Conservation (phyloP, 2,113 vertebrate species). For the Solea solea region DNA sequence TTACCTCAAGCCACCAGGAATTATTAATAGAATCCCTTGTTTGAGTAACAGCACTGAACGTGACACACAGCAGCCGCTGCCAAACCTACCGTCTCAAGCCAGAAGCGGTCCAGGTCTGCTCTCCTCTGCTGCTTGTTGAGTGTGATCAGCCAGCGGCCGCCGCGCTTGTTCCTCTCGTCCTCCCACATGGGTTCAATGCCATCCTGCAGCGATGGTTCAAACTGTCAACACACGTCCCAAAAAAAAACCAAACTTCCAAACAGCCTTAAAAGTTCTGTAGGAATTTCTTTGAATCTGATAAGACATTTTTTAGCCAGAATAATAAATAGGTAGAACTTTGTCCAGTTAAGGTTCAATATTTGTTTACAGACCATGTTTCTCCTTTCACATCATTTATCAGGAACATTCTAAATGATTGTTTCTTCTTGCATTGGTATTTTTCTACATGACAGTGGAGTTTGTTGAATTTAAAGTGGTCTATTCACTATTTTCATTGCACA, state of each 20-base stretch:
- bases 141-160: slow-evolving; percentile 96
- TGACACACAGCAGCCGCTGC: neutral
- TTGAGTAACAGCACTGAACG: neutral
- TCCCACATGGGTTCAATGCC: slow-evolving; percentile 99
- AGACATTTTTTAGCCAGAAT: too few species aligned
- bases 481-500: too few species aligned
- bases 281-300: neutral
- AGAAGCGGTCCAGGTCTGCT: slow-evolving; percentile 96
- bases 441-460: too few species aligned
- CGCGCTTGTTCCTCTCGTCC: slow-evolving; percentile 96
- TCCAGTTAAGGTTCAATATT: too few species aligned
- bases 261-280: neutral
- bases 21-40: slow-evolving; percentile 6
- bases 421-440: too few species aligned
- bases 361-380: too few species aligned
- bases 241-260: slow-evolving; percentile 3
- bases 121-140: slow-evolving; percentile 96
- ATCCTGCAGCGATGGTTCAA: slow-evolving; percentile 81
- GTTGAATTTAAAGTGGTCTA: too few species aligned
- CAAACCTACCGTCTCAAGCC: slow-evolving; percentile 95
- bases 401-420: too few species aligned
- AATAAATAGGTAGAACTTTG: too few species aligned
- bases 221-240: slow-evolving; percentile 29
- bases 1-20: slow-evolving; percentile 1
- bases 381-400: too few species aligned